These are phyloP conservation scores for Gymnothorax reevesii DNA, from an alignment of 2,797 vertebrate species.

Conservation along the genomic window DNA sequence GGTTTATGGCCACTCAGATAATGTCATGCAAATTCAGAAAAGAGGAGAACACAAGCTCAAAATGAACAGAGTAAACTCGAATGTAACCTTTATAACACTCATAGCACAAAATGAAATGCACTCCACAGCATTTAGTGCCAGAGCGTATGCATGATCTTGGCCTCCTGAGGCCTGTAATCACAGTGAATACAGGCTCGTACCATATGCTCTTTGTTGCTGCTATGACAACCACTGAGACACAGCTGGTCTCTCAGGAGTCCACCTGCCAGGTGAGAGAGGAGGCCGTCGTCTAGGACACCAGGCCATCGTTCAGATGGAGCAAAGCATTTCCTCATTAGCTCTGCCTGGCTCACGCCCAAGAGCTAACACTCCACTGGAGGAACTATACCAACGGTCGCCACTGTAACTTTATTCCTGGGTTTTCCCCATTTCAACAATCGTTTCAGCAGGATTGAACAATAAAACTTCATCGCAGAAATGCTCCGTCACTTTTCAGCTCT, in stretches of 20 bases:
- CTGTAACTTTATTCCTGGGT: background rate
- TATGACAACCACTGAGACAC: slow-evolving; percentile 45
- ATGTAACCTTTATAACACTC: background rate
- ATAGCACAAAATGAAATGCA: background rate
- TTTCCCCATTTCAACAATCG: background rate
- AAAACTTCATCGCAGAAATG: background rate
- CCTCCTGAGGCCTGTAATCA: slow-evolving; percentile 25
- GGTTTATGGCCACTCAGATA: background rate
- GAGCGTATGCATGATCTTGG: slow-evolving; percentile 18
- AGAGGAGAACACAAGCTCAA: background rate
- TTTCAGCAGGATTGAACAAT: background rate
- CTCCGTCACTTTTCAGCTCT: background rate
- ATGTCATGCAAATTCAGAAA: background rate
- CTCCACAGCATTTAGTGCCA: background rate
- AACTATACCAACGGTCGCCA: background rate
- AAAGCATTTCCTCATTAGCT: background rate
- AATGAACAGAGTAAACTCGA: background rate
- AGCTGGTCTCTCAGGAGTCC: slow-evolving; percentile 46
- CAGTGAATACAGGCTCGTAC: slow-evolving; percentile 37
- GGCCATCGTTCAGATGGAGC: slow-evolving; percentile 29
- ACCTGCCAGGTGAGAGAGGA: slow-evolving; percentile 36
- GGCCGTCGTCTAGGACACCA: slow-evolving; percentile 37
- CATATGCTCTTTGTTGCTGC: slow-evolving; percentile 47
- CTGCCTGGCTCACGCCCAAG: background rate
- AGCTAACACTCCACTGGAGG: background rate